Base-by-base conservation (phyloP, 2,797 vertebrate species). In the Nannoperca obscura region DNA sequence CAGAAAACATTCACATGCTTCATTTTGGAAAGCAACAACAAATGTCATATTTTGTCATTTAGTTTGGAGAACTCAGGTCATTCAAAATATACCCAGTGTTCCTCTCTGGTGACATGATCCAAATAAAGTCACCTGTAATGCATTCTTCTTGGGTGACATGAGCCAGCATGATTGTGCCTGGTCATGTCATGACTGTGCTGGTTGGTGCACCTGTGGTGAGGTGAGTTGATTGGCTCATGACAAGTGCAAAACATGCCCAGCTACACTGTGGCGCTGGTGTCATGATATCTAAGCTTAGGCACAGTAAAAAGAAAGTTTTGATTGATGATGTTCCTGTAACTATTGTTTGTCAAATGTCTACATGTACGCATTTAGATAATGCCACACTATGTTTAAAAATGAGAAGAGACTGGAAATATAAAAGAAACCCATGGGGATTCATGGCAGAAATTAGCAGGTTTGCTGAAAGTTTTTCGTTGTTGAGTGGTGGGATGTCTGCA, bases 401-500 rank as follows among this genome's bases (percentile, higher is more conserved):
- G n/a, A 57, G 4, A 13, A 11, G 3, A 17, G 49, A 20, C 3
- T 4, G 7, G 11, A 14, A 7, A 40, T 19, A n/a, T 17, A 13
- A 58, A 58, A 34, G 7, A 61, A 59, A 34, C 42, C 4, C 22
- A 15, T 5, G 12, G 10, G 12, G 42, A 49, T 60, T 24, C 7
- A 47, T 44, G 36, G 46, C 38, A 59, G 36, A 77, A 78, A 76
- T n/a, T 32, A 69, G 15, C 20, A 58, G 50, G 46, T 74, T 63
- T 62, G 30, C 70, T 62, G 67, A 76, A 24, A 79, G 55, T 80
- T 47, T 70, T 76, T 73, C 77, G 70, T 82, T 65, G 66, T 68
- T 64, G 76, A 84, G 72, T 54, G 53, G 63, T 11, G 71, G 74
- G 32, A 60, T 80, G 78, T 84, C 88, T 87, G 72, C 72, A 74